Percentiles rank a stretch among this genome's conserved stretches.
phyloP scores from a whole-genome alignment of 2,888 invertebrate genomes.

The Diaperis boleti region DNA sequence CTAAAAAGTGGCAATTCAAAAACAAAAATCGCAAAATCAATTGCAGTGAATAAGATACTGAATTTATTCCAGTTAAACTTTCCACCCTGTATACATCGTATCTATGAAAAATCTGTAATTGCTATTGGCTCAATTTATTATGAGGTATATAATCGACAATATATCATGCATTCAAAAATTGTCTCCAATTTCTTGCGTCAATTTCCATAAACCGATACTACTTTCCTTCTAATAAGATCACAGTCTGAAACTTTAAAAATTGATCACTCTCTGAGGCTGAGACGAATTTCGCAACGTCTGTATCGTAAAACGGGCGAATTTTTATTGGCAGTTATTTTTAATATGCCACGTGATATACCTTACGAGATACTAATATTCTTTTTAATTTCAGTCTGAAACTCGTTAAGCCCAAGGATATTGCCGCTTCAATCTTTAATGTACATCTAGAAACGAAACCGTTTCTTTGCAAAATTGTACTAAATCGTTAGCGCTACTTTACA shows the following conservation, averaged over 20 bases:
- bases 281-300: neutral
- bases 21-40: no score
- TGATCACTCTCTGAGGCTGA: neutral
- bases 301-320: neutral
- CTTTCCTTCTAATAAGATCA: neutral
- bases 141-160: no score
- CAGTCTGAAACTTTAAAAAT: neutral
- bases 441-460: no score
- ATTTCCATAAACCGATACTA: no score
- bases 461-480: neutral
- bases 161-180: no score
- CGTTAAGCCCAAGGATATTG: conserved; percentile 3
- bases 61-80: no score
- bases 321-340: neutral
- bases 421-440: conserved; percentile 5
- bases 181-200: no score
- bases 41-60: no score
- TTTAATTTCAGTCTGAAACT: conserved; percentile 2
- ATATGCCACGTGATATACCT: neutral
- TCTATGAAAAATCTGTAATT: no score
- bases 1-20: no score
- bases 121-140: no score
- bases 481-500: conserved; percentile 2
- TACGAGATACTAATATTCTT: neutral
- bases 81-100: no score